phyloP scores from a whole-genome alignment of 2,797 vertebrate genomes.

The Chaetodon trifasciatus region DNA sequence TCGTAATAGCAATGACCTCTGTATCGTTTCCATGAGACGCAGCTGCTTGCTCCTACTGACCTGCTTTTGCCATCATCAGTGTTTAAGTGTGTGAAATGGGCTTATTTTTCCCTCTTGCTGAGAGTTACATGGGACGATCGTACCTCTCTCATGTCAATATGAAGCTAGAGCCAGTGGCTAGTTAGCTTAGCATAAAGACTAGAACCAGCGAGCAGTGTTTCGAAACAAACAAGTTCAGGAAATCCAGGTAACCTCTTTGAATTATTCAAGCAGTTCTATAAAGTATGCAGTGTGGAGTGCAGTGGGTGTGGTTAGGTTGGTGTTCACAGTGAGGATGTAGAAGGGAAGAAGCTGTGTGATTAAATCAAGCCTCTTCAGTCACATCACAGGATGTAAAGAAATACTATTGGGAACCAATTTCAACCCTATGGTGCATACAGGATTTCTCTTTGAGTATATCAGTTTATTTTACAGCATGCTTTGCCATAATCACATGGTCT shows the following conservation, averaged over 20 bases:
- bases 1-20: not conserved
- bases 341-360: conserved; percentile 5
- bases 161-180: no score
- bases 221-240: not conserved
- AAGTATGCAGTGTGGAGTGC: conserved; percentile 25
- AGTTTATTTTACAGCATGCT: conserved; percentile 11
- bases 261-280: conserved; percentile 38
- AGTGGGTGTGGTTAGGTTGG: conserved; percentile 25
- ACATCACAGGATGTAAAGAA: not conserved
- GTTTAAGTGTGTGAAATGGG: not conserved
- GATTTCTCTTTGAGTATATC: not conserved
- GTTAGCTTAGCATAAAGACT: not conserved
- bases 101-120: not conserved
- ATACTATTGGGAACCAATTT: not conserved
- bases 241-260: conserved; percentile 16
- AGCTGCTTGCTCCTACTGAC: not conserved
- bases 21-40: conserved; percentile 10
- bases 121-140: not conserved
- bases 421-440: not conserved
- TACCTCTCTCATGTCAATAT: no score
- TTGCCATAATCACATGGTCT: conserved; percentile 22
- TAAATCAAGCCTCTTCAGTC: not conserved
- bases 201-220: not conserved
- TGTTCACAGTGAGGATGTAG: conserved; percentile 2
- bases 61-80: not conserved